Conservation (phyloP, 2,113 vertebrate species). For the Tauraco erythrolophus region DNA sequence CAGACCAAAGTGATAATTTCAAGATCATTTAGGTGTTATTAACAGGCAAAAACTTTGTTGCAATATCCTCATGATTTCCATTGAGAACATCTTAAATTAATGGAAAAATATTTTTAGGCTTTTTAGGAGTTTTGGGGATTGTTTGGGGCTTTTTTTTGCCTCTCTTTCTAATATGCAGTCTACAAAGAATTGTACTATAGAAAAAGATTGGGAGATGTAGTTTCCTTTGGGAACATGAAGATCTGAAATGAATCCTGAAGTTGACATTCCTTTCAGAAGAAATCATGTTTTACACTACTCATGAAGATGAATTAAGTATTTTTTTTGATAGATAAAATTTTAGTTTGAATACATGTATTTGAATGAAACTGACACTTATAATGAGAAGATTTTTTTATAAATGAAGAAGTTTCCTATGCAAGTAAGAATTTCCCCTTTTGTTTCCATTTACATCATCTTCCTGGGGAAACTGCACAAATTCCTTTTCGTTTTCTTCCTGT, state of each 20-base stretch:
- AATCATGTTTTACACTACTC: not conserved
- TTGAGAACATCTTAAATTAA: not conserved
- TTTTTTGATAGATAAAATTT: not conserved
- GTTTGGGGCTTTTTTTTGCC: not conserved
- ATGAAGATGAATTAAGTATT: not conserved
- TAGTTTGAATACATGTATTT: not conserved
- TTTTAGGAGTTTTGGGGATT: accelerated
- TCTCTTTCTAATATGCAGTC: not conserved
- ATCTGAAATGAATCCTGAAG: not conserved
- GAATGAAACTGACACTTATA: not conserved
- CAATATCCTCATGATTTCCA: not conserved
- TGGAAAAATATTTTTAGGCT: not conserved
- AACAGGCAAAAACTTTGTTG: not conserved
- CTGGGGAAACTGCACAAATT: not conserved
- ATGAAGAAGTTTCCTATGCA: not conserved
- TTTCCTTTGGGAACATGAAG: not conserved
- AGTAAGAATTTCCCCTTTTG: not conserved
- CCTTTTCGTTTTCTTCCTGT: not conserved
- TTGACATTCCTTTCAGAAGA: not conserved
- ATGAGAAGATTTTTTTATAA: not conserved
- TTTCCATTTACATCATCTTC: not conserved
- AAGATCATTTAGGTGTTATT: not conserved
- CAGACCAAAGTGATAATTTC: not conserved
- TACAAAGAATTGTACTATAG: not conserved
- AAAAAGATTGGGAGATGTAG: not conserved